phyloP scores from a whole-genome alignment of 1,140 invertebrate species.

The Trichomalopsis sarcophagae region DNA sequence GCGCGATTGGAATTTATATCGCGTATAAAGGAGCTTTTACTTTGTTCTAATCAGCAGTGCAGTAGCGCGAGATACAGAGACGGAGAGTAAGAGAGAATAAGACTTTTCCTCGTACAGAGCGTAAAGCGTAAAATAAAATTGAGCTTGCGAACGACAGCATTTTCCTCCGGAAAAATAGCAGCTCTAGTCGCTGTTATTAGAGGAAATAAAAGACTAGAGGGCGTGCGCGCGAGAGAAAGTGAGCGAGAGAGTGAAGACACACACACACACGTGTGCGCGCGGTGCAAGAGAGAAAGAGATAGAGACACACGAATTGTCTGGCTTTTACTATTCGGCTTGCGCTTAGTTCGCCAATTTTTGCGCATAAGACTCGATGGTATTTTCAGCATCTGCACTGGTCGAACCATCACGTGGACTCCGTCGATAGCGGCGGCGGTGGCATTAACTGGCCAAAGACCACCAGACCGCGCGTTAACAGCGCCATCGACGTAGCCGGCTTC shows the following conservation, averaged over 20 bases:
- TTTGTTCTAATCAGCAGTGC: no score
- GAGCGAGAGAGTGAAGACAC: no score
- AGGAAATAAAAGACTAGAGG: not conserved
- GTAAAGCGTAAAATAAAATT: not conserved
- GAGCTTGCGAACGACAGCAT: constrained; percentile 9
- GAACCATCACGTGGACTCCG: constrained; percentile 76
- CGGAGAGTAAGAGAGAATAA: no score
- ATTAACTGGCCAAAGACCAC: constrained; percentile 76
- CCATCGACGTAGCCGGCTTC: constrained; percentile 85
- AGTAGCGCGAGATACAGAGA: no score
- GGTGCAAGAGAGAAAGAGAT: constrained; percentile 20
- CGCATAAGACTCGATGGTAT: constrained; percentile 59
- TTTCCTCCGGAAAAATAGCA: not conserved
- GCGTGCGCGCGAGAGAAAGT: not conserved
- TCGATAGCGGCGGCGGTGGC: constrained; percentile 76
- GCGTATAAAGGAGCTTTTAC: not conserved
- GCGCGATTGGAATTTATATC: no score
- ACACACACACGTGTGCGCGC: no score
- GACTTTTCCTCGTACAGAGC: not conserved
- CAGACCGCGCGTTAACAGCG: constrained; percentile 84
- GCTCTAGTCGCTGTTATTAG: not conserved
- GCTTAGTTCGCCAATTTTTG: constrained; percentile 18
- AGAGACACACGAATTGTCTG: constrained; percentile 37
- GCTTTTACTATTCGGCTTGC: constrained; percentile 22
- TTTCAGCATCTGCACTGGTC: constrained; percentile 84